Conservation (phyloP, 2,113 vertebrate species). For the Pteronura brasiliensis region DNA sequence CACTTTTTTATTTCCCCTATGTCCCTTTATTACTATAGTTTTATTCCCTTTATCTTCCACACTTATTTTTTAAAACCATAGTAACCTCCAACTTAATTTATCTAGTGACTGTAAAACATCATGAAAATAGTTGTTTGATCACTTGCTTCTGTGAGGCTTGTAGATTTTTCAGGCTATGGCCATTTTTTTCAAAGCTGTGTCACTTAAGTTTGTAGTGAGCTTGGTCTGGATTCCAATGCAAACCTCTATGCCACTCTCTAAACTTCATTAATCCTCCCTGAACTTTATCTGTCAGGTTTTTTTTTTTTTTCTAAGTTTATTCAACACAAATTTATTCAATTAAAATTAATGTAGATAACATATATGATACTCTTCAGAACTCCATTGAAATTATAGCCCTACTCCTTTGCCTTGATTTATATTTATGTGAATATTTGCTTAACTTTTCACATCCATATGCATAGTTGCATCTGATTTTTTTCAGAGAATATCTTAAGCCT, state of each 20-base stretch:
- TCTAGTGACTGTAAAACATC: too few species aligned
- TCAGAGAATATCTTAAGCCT: neutral
- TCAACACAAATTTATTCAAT: neutral
- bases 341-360: neutral
- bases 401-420: neutral
- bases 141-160: neutral
- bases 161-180: neutral
- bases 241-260: neutral
- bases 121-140: neutral
- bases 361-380: neutral
- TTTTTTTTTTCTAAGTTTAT: neutral
- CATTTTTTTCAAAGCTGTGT: too few species aligned
- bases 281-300: neutral
- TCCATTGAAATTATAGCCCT: neutral
- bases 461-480: neutral
- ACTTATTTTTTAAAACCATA: neutral
- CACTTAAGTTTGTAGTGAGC: neutral
- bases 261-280: neutral
- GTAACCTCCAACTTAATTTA: neutral
- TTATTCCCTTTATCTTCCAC: neutral
- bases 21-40: neutral
- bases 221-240: neutral
- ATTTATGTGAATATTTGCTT: neutral
- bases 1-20: neutral
- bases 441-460: neutral